Percentiles rank a stretch among this genome's conserved stretches.
Conservation (phyloP, 2,888 invertebrate species). For the Hipparchia sbordonii region DNA sequence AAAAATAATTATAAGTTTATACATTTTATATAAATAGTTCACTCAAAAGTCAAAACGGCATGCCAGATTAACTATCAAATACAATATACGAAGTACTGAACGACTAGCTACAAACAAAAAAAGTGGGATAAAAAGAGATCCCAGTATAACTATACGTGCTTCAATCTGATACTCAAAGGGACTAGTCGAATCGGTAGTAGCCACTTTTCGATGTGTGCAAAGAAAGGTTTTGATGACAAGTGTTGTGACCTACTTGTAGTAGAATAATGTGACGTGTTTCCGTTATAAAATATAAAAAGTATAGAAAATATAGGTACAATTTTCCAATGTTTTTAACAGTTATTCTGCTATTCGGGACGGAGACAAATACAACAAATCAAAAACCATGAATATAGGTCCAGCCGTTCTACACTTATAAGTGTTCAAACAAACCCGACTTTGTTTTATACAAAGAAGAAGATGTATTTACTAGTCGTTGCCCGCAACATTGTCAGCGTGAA, state of each 20-base stretch:
- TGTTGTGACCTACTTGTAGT: neutral
- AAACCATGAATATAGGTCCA: too few relatives aligned
- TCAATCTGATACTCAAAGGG: slow-evolving; percentile 58
- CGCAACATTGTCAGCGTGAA: too few relatives aligned
- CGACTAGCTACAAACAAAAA: slow-evolving; percentile 49
- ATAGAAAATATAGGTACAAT: too few relatives aligned
- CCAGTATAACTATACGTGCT: slow-evolving; percentile 59
- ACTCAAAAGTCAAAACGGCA: slow-evolving; percentile 43
- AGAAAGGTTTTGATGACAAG: neutral
- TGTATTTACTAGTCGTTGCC: too few relatives aligned
- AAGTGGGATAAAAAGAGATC: slow-evolving; percentile 47
- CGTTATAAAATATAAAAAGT: too few relatives aligned
- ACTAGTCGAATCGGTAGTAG: slow-evolving; percentile 55
- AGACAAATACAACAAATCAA: too few relatives aligned
- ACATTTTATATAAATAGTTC: slow-evolving; percentile 20
- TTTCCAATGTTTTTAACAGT: too few relatives aligned
- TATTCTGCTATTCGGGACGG: too few relatives aligned
- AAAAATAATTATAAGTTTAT: slow-evolving; percentile 17
- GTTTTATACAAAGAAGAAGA: too few relatives aligned
- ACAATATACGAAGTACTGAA: slow-evolving; percentile 44
- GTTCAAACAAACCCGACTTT: too few relatives aligned
- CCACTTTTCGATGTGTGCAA: slow-evolving; percentile 45
- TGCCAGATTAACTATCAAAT: slow-evolving; percentile 54
- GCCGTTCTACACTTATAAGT: too few relatives aligned
- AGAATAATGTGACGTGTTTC: too few relatives aligned